These are phyloP conservation scores for Arvicola amphibius DNA, from an alignment of 2,797 vertebrate genomes.

Conservation along the genomic window DNA sequence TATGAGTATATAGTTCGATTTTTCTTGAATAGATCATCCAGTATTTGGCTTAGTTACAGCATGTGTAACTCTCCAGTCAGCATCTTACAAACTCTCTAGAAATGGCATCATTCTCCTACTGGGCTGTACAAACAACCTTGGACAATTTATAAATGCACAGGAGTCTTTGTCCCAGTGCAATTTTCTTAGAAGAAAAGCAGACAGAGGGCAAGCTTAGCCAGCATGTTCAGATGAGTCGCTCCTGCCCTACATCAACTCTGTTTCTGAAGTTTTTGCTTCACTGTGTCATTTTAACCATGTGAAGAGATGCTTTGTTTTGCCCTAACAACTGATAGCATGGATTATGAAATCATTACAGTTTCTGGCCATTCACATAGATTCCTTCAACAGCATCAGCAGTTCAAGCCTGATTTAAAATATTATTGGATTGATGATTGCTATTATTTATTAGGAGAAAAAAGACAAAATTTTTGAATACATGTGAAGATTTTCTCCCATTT, in stretches of 20 bases:
- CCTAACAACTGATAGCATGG: not conserved
- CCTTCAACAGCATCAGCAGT: not conserved
- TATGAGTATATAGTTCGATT: not conserved
- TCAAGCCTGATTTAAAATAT: constrained; percentile 17
- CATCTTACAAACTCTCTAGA: not conserved
- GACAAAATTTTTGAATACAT: not conserved
- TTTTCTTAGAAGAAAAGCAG: not conserved
- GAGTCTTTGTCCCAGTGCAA: not conserved
- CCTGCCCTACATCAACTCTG: not conserved
- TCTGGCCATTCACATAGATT: not conserved
- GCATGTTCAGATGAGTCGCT: not conserved
- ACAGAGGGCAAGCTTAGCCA: not conserved
- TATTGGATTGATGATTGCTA: not conserved
- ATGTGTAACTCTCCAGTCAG: not conserved
- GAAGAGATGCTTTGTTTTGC: not conserved
- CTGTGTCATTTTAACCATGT: not conserved
- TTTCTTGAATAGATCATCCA: not conserved
- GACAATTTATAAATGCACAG: not conserved
- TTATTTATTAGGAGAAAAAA: not conserved
- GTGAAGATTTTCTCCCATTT: not conserved
- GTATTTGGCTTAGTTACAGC: not conserved
- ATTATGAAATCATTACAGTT: not conserved
- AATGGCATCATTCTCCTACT: not conserved
- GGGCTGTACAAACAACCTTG: not conserved
- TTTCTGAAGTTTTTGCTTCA: not conserved